phyloP scores from a whole-genome alignment of 2,888 invertebrate genomes.

The Lissocephala sabroskyi region DNA sequence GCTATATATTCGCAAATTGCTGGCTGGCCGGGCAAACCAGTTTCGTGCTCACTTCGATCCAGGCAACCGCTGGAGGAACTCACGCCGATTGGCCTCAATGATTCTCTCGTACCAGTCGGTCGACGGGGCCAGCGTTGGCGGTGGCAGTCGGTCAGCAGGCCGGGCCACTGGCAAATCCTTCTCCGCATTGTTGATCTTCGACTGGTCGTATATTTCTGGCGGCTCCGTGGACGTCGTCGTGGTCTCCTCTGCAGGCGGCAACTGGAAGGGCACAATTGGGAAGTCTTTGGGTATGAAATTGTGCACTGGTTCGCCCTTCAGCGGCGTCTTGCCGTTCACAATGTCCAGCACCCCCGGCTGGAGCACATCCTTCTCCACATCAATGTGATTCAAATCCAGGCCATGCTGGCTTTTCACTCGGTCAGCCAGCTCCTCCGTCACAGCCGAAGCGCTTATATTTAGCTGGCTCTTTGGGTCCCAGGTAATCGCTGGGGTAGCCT shows the following conservation, averaged over 20 bases:
- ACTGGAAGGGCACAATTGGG: slow-evolving; percentile 60
- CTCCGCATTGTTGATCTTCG: slow-evolving; percentile 46
- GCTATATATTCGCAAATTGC: no score
- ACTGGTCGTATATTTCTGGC: slow-evolving; percentile 31
- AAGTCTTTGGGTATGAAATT: slow-evolving; percentile 59
- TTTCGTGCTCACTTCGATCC: slow-evolving; percentile 25
- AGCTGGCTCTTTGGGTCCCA: slow-evolving; percentile 51
- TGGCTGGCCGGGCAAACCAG: neutral
- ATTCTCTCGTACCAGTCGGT: slow-evolving; percentile 53
- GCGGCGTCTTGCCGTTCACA: slow-evolving; percentile 51
- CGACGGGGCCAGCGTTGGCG: neutral
- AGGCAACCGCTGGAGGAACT: slow-evolving; percentile 55
- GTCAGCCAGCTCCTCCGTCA: slow-evolving; percentile 47
- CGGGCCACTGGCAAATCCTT: slow-evolving; percentile 37
- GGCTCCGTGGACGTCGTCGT: slow-evolving; percentile 6
- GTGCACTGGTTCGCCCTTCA: slow-evolving; percentile 40
- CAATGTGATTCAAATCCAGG: slow-evolving; percentile 53
- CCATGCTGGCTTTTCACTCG: slow-evolving; percentile 54
- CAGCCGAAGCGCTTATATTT: slow-evolving; percentile 50
- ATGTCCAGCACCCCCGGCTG: slow-evolving; percentile 57
- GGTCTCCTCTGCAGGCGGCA: slow-evolving; percentile 33
- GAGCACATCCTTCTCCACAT: slow-evolving; percentile 47
- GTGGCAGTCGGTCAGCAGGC: slow-evolving; percentile 28
- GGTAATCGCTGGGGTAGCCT: slow-evolving; percentile 19
- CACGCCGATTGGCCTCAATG: slow-evolving; percentile 56